These are phyloP conservation scores for Leucophenga maculata DNA, from an alignment of 2,888 invertebrate species.

Conservation along the genomic window DNA sequence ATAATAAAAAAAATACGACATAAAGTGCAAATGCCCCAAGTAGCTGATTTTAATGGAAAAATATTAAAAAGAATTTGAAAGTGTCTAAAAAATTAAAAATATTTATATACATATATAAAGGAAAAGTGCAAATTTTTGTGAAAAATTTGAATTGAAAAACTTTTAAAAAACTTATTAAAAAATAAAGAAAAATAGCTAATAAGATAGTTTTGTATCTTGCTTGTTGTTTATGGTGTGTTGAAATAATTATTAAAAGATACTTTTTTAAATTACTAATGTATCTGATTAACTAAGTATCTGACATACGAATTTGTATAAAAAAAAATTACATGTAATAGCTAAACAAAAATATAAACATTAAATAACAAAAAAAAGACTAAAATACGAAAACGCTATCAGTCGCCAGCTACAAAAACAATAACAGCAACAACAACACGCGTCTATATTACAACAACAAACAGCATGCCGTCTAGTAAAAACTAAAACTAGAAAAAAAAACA, in stretches of 20 bases:
- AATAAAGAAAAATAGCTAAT: not conserved
- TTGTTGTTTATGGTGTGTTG: no score
- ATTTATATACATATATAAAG: no score
- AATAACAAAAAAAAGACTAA: slow-evolving; percentile 43
- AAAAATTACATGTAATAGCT: slow-evolving; percentile 34
- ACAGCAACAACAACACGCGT: slow-evolving; percentile 37
- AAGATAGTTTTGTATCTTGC: not conserved
- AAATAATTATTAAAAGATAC: no score
- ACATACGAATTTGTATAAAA: no score
- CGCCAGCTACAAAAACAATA: slow-evolving; percentile 13
- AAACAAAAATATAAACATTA: slow-evolving; percentile 55
- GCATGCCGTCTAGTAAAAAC: not conserved
- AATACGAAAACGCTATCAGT: slow-evolving; percentile 18
- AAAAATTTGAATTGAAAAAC: no score
- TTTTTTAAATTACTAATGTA: not conserved
- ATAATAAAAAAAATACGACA: slow-evolving; percentile 39
- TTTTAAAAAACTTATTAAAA: no score
- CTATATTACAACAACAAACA: slow-evolving; percentile 38
- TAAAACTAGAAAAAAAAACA: no score
- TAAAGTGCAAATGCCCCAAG: slow-evolving; percentile 53
- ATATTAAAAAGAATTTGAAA: not conserved
- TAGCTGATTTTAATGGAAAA: slow-evolving; percentile 44
- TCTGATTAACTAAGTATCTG: not conserved
- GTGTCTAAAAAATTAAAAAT: no score
- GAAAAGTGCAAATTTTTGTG: no score